A percentile compares a stretch with the other conserved stretches of the same genome.
Conservation (phyloP, 1,140 invertebrate species). For the Caenorhabditis remanei region DNA sequence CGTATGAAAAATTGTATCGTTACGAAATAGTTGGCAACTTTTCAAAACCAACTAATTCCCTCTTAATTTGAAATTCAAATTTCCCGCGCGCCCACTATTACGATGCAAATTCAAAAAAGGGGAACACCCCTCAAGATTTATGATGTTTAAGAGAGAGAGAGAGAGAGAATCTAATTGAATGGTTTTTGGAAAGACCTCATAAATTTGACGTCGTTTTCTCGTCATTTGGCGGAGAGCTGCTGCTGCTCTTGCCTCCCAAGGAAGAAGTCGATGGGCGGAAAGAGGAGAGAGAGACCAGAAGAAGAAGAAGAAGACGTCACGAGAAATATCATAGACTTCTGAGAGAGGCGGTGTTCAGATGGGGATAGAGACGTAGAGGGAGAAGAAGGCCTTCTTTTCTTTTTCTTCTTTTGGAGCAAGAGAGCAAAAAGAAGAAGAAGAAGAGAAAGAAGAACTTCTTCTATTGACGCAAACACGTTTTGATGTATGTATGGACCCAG, state of each 20-base stretch:
- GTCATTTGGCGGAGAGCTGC: background rate
- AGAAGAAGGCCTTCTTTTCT: conserved; percentile 14
- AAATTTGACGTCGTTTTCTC: conserved; percentile 41
- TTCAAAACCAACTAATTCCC: too few species aligned
- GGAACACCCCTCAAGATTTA: background rate
- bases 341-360: conserved; percentile 8
- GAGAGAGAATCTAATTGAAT: background rate
- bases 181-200: conserved; percentile 28
- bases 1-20: too few species aligned
- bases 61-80: too few species aligned
- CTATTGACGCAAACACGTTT: conserved; percentile 10
- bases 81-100: too few species aligned
- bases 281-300: background rate
- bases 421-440: conserved; percentile 14
- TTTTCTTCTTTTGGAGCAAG: conserved; percentile 2
- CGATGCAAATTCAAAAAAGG: background rate
- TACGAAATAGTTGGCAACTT: too few species aligned
- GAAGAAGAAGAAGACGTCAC: background rate
- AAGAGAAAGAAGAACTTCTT: conserved; percentile 30
- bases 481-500: conserved; percentile 47
- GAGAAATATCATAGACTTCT: background rate
- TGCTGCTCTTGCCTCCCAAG: conserved; percentile 11
- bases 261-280: background rate
- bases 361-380: conserved; percentile 23
- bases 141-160: background rate